Conservation (phyloP, 2,797 vertebrate species). For the Acrossocheilus wenchowensis region DNA sequence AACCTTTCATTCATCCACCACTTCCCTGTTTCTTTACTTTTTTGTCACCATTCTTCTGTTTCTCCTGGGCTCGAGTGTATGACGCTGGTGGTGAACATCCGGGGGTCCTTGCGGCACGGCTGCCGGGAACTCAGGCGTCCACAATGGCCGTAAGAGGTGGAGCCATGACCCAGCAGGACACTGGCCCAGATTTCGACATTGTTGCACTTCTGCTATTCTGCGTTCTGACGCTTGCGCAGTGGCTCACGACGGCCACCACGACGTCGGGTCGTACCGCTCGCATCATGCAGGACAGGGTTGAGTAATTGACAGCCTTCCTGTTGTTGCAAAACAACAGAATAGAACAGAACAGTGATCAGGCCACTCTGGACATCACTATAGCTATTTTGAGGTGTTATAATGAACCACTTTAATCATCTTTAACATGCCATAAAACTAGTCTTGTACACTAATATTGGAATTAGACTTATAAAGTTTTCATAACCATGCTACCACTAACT, state of each 20-base stretch:
- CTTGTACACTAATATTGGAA: neutral
- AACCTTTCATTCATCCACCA: constrained; percentile 36
- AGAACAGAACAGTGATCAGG: constrained; percentile 34
- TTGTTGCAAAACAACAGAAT: constrained; percentile 70
- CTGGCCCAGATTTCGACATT: constrained; percentile 80
- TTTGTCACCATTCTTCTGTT: neutral
- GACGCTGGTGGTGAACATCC: constrained; percentile 54
- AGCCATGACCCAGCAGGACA: constrained; percentile 57
- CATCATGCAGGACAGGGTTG: constrained; percentile 74
- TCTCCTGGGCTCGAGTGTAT: constrained; percentile 27
- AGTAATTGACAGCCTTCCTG: constrained; percentile 70
- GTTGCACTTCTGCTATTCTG: constrained; percentile 81
- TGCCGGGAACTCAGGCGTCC: constrained; percentile 59
- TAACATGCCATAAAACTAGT: neutral
- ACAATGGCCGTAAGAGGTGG: constrained; percentile 62
- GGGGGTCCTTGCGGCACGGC: constrained; percentile 50
- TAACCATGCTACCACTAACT: neutral
- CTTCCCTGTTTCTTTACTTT: constrained; percentile 29
- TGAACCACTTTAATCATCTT: neutral
- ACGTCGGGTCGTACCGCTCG: constrained; percentile 62
- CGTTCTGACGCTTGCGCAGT: constrained; percentile 69
- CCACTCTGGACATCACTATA: constrained; percentile 1
- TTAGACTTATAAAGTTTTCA: neutral
- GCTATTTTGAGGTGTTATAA: neutral
- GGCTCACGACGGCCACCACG: constrained; percentile 66